A percentile compares a stretch with the other conserved stretches of the same genome.
Conservation (phyloP, 2,888 invertebrate species). For the Morinoia aosen region DNA sequence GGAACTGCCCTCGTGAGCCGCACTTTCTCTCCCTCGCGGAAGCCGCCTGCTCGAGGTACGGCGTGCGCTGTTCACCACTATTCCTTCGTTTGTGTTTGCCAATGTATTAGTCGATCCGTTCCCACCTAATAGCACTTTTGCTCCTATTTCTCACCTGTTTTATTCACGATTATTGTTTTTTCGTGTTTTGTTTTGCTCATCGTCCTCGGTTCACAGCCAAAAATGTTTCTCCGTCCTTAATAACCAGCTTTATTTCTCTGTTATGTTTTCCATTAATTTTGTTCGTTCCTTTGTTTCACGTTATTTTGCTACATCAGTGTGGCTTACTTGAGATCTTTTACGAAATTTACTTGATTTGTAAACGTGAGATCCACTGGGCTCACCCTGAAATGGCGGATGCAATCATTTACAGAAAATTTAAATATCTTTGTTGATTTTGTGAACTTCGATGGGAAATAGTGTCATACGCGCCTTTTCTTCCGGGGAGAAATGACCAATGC, state of each 20-base stretch:
- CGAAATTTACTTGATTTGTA: neutral
- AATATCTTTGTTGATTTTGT: neutral
- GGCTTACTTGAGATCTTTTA: neutral
- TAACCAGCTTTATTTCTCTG: no score
- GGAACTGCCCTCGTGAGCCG: constrained; percentile 57
- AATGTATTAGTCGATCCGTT: neutral
- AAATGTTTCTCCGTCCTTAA: no score
- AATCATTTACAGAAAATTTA: neutral
- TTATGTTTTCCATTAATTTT: neutral
- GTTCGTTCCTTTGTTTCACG: neutral
- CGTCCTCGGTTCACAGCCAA: no score
- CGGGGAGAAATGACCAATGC: neutral
- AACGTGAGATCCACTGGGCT: neutral
- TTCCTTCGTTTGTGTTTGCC: neutral
- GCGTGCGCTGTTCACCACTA: neutral
- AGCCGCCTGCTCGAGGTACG: neutral
- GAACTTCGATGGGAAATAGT: neutral
- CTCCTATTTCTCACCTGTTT: neutral
- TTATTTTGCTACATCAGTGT: neutral
- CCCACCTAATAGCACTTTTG: neutral
- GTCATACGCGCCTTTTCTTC: neutral
- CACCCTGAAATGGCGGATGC: neutral
- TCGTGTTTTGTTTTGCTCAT: no score
- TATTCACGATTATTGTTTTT: no score
- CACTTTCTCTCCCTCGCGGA: constrained; percentile 52